Evolutionary conservation across 1,140 invertebrate genomes (phyloP).

Genomic region (Chionoecetes opilio): DNA sequence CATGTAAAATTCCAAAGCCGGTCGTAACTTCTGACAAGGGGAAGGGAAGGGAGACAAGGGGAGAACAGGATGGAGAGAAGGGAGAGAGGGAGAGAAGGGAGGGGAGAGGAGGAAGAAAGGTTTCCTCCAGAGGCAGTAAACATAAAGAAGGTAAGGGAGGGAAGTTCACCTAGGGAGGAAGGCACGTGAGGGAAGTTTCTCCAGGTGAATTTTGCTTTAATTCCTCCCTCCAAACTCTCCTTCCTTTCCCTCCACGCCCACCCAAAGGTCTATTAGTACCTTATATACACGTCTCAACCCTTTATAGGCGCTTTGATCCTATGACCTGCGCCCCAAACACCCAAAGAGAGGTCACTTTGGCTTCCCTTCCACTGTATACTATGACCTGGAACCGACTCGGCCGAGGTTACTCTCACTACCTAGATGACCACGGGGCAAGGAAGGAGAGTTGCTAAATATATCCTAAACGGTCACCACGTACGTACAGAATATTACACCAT

Average conservation of each 20-base stretch:
- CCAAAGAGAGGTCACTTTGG: background rate
- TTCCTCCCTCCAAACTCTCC: too few species aligned
- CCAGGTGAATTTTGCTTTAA: too few species aligned
- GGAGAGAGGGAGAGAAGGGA: background rate
- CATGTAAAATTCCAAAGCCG: constrained; percentile 11
- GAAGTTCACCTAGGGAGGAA: background rate
- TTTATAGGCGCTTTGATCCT: background rate
- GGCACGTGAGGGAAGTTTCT: too few species aligned
- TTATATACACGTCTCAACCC: constrained; percentile 1
- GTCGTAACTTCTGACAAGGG: constrained; percentile 20
- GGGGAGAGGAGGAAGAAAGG: background rate
- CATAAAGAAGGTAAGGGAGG: background rate
- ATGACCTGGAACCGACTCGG: too few species aligned
- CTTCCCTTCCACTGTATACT: background rate
- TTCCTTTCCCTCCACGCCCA: background rate
- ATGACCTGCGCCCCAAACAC: background rate
- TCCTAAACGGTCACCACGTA: too few species aligned
- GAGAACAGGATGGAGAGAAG: background rate
- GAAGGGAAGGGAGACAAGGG: background rate
- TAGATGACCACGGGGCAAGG: too few species aligned
- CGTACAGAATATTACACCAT: too few species aligned
- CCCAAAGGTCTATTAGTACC: background rate
- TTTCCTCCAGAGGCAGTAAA: background rate
- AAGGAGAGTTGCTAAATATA: too few species aligned
- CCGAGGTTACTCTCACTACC: too few species aligned